A percentile compares a stretch with the other conserved stretches of the same genome.
Evolutionary conservation across 2,113 vertebrate genomes (phyloP).

Genomic region (Oryzias melastigma): DNA sequence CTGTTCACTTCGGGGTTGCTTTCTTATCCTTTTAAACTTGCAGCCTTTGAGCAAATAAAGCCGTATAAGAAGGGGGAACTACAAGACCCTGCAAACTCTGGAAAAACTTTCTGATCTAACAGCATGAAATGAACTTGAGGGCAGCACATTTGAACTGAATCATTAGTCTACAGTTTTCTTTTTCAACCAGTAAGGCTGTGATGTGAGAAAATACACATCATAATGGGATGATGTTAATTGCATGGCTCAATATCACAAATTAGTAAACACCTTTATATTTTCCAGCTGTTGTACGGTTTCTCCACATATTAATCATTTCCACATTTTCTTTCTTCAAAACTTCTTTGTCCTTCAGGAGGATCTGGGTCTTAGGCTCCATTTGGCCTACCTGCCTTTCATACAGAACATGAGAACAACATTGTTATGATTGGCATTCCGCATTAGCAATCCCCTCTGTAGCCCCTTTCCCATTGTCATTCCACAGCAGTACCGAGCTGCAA

Average conservation of each 20-base stretch:
- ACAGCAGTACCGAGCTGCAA: conserved; percentile 41
- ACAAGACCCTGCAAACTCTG: conserved; percentile 67
- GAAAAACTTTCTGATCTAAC: conserved; percentile 64
- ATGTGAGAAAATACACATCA: not conserved
- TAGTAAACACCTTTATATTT: not conserved
- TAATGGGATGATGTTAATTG: conserved; percentile 6
- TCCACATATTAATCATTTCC: not conserved
- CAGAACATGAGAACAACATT: conserved; percentile 50
- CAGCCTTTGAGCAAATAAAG: conserved; percentile 76
- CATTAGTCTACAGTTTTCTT: conserved; percentile 51
- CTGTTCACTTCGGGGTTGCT: conserved; percentile 58
- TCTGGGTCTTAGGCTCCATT: conserved; percentile 25
- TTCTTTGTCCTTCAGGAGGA: conserved; percentile 43
- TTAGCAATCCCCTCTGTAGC: conserved; percentile 53
- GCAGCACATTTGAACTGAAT: conserved; percentile 55
- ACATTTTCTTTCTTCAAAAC: conserved; percentile 17
- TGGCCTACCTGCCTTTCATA: conserved; percentile 42
- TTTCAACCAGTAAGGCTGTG: conserved; percentile 37
- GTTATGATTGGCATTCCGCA: conserved; percentile 63
- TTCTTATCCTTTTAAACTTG: conserved; percentile 71
- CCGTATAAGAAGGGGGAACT: conserved; percentile 70
- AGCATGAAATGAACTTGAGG: conserved; percentile 55
- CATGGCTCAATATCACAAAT: not conserved
- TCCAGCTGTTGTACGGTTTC: not conserved
- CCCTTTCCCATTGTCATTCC: conserved; percentile 66